Evolutionary conservation across 2,113 vertebrate genomes (phyloP), one percentile per base, ranked within the genome.

Genomic region (Otus sunia): DNA sequence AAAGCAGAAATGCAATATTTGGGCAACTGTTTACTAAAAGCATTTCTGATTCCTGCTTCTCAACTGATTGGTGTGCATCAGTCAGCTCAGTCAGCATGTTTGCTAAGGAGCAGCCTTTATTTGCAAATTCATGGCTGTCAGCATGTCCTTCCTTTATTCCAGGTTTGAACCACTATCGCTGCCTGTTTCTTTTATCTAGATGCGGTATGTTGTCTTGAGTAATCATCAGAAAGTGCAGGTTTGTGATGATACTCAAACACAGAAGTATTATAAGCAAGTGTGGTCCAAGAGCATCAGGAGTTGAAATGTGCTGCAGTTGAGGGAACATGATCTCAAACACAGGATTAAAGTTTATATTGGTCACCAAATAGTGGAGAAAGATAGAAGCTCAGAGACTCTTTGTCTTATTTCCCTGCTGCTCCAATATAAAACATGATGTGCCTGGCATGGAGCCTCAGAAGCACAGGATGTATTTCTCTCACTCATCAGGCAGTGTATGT

Each of bases 401-500:
- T 53, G 43, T 30, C 39, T 53, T 3, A 0, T 30, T 59, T 84
- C 52, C 4, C 19, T 63, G 50, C 66, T 81, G 86, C 60, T 63
- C 39, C 12, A 9, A 22, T 26, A 36, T 43, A 22, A 18, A 36
- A 52, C 37, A 2, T 2, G 41, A 64, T 0, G 0, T 59, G 52
- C 9, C 15, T 27, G 49, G 25, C 29, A 2, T 9, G 22, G 37
- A 50, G 60, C 29, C 56, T 30, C 8, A 15, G 41, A 12, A 76
- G 6, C 17, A 1, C 15, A 6, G 32, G 12, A 2, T 52, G 14
- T 21, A 1, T 88, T 60, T 63, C 50, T 74, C 13, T 43, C 18
- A 0, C n/a, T 86, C 36, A 1, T 5, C 34, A 10, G 72, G 63
- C 9, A 1, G 89, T 10, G 56, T 1, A 0, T 6, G 9, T 12